These are phyloP conservation scores for Holothuria leucospilota DNA, from an alignment of 53 echinoderm and acorn worm species.

Conservation along the genomic window DNA sequence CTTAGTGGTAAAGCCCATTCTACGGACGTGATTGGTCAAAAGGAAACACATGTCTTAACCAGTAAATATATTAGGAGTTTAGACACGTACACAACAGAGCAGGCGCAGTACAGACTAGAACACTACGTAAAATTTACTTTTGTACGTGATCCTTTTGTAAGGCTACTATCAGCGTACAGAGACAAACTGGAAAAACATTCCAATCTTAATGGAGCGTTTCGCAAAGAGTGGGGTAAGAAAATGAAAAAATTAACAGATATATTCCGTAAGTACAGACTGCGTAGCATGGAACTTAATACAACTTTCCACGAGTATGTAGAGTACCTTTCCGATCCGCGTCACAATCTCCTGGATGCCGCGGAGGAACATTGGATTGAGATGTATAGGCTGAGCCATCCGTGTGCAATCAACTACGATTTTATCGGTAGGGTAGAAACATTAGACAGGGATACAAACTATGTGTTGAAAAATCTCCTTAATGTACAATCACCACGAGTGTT, in stretches of 20 bases:
- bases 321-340: conserved; percentile 57
- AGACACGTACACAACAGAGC: conserved; percentile 45
- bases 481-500: conserved; percentile 24
- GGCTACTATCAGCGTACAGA: conserved; percentile 66
- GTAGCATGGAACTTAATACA: conserved; percentile 59
- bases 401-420: conserved; percentile 65
- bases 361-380: conserved; percentile 79
- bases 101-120: conserved; percentile 52
- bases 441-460: conserved; percentile 64
- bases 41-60: conserved; percentile 49
- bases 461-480: conserved; percentile 27
- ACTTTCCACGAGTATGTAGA: conserved; percentile 67
- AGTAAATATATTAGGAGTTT: conserved; percentile 51
- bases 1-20: conserved; percentile 36
- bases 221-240: conserved; percentile 57
- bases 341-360: conserved; percentile 59
- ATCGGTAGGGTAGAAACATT: conserved; percentile 69
- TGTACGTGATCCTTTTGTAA: conserved; percentile 63
- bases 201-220: conserved; percentile 49
- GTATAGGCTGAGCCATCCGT: conserved; percentile 69
- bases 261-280: conserved; percentile 46
- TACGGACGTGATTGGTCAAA: conserved; percentile 43
- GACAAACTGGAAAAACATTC: conserved; percentile 66
- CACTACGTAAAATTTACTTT: conserved; percentile 68
- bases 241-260: conserved; percentile 48